Evolutionary conservation across 2,113 vertebrate species (phyloP).

Genomic region (Nyctibius bracteatus): DNA sequence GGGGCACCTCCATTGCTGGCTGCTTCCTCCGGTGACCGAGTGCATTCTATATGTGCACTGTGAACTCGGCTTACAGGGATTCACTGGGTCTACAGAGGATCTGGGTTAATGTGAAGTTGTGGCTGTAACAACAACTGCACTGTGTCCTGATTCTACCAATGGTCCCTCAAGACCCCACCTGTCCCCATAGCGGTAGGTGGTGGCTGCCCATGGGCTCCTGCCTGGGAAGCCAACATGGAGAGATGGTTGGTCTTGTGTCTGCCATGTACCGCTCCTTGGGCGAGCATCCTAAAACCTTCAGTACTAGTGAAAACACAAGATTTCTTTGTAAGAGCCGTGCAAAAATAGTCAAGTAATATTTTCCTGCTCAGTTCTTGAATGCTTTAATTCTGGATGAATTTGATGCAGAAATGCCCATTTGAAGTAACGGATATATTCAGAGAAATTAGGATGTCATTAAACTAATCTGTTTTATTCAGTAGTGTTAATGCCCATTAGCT

Average conservation of each 20-base stretch:
- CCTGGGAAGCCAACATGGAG: neutral
- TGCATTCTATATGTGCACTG: neutral
- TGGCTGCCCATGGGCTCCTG: neutral
- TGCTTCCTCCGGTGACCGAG: neutral
- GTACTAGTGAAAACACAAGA: neutral
- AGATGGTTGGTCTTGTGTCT: neutral
- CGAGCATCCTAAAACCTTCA: neutral
- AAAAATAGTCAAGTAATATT: neutral
- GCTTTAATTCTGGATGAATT: neutral
- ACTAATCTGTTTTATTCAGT: neutral
- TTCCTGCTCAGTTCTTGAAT: neutral
- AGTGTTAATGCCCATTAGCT: neutral
- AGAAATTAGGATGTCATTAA: neutral
- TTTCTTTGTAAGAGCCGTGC: neutral
- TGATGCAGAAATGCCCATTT: neutral
- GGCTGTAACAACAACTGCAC: neutral
- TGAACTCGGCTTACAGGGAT: neutral
- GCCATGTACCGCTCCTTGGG: neutral
- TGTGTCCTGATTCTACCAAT: fast-evolving
- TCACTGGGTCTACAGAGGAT: no score
- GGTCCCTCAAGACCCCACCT: no score
- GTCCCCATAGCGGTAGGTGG: fast-evolving
- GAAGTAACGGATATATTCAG: neutral
- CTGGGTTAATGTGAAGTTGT: neutral
- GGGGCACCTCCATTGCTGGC: no score